Evolutionary conservation across 2,113 vertebrate species (phyloP).

Genomic region (Engraulis encrasicolus): DNA sequence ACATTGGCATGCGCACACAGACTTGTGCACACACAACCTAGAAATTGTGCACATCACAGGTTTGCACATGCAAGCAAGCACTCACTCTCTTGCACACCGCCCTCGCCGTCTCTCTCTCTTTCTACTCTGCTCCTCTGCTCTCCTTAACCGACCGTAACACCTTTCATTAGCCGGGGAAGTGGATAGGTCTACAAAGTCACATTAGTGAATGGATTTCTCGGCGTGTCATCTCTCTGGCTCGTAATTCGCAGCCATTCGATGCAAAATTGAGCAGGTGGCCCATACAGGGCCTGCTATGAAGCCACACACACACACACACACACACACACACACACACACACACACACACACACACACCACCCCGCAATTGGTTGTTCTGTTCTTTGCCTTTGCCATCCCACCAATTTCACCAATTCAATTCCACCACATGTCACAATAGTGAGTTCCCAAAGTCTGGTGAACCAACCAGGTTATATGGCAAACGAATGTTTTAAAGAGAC

Average conservation of each 20-base stretch:
- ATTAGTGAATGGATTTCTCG: conserved; percentile 23
- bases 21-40: not conserved
- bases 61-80: too few relatives aligned
- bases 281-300: not conserved
- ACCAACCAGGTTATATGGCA: not conserved
- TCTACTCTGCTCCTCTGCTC: not conserved
- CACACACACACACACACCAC: too few relatives aligned
- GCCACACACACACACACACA: too few relatives aligned
- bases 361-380: not conserved
- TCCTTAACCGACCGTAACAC: conserved; percentile 1
- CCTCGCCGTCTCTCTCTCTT: too few relatives aligned
- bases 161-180: conserved; percentile 8
- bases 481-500: too few relatives aligned
- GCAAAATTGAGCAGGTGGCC: conserved; percentile 1
- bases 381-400: not conserved
- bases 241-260: conserved; percentile 8
- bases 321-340: too few relatives aligned
- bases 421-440: not conserved
- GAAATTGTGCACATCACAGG: too few relatives aligned
- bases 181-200: conserved; percentile 34
- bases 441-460: not conserved
- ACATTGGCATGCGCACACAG: too few relatives aligned
- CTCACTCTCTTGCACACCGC: too few relatives aligned
- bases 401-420: not conserved
- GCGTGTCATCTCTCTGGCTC: conserved; percentile 3